These are phyloP conservation scores for Platichthys stellatus DNA, from an alignment of 2,113 vertebrate species.

Conservation along the genomic window DNA sequence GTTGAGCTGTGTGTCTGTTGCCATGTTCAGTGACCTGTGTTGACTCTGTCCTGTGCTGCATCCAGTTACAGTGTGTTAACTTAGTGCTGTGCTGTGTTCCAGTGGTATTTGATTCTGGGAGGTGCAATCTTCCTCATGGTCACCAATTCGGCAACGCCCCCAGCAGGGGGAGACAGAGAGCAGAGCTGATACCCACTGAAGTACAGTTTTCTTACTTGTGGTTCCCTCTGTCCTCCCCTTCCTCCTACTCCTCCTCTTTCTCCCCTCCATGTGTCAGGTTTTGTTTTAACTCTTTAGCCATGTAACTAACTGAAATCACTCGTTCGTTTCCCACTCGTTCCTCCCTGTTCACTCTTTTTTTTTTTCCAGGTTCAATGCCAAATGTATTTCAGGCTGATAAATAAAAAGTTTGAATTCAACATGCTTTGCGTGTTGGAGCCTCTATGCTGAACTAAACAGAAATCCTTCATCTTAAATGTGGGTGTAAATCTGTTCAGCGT, in stretches of 20 bases:
- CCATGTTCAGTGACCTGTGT: neutral
- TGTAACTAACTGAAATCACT: slow-evolving; percentile 40
- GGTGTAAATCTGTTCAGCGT: slow-evolving; percentile 1
- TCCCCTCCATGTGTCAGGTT: slow-evolving; percentile 23
- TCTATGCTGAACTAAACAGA: neutral
- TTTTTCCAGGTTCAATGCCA: slow-evolving; percentile 34
- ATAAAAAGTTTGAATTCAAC: neutral
- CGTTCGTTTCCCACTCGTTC: slow-evolving; percentile 1
- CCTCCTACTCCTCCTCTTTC: slow-evolving; percentile 26
- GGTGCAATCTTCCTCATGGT: slow-evolving; percentile 92
- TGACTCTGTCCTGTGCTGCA: slow-evolving; percentile 41
- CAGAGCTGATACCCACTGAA: slow-evolving; percentile 90
- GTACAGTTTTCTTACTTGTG: slow-evolving; percentile 80
- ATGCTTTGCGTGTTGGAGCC: neutral
- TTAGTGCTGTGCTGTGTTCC: slow-evolving; percentile 83
- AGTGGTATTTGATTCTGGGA: slow-evolving; percentile 97
- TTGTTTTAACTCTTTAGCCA: slow-evolving; percentile 27
- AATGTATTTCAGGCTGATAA: slow-evolving; percentile 31
- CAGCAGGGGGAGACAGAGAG: slow-evolving; percentile 85
- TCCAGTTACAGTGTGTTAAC: slow-evolving; percentile 64
- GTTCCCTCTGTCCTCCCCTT: slow-evolving; percentile 55
- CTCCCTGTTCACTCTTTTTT: neutral
- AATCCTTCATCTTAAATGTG: neutral
- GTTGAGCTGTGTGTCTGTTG: neutral
- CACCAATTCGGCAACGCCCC: slow-evolving; percentile 85